These are phyloP conservation scores for Oreochromis grahami DNA, from an alignment of 2,797 vertebrate genomes.

Conservation along the genomic window DNA sequence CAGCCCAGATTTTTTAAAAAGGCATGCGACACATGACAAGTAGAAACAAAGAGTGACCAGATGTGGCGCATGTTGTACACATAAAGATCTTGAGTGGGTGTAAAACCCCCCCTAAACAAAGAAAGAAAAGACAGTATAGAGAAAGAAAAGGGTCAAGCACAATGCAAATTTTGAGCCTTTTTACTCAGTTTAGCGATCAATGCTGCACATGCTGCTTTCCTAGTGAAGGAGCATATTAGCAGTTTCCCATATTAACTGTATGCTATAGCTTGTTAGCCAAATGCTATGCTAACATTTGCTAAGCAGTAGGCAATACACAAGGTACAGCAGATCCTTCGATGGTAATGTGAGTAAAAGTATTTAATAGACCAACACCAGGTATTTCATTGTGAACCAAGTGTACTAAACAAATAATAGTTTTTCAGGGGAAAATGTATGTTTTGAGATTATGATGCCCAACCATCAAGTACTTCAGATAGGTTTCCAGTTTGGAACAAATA, in stretches of 20 bases:
- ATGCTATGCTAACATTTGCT: neutral
- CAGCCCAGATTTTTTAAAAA: neutral
- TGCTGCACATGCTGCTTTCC: neutral
- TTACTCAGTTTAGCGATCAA: neutral
- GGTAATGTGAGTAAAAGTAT: neutral
- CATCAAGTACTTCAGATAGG: neutral
- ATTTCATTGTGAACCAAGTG: neutral
- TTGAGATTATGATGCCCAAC: neutral
- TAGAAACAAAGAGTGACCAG: neutral
- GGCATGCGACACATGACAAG: neutral
- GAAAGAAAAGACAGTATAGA: neutral
- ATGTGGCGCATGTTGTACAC: neutral
- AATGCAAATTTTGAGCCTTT: neutral
- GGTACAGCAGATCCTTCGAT: neutral
- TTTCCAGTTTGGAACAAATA: neutral
- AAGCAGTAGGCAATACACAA: neutral
- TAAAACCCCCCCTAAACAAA: neutral
- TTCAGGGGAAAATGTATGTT: neutral
- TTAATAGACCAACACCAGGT: neutral
- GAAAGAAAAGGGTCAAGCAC: accelerated
- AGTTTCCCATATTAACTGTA: neutral
- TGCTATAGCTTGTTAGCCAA: neutral
- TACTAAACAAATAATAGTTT: neutral
- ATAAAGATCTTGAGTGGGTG: neutral
- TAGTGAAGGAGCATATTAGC: neutral